A percentile compares a stretch with the other conserved stretches of the same genome.
Conservation (phyloP, 1,140 invertebrate species). For the Cotesia typhae region DNA sequence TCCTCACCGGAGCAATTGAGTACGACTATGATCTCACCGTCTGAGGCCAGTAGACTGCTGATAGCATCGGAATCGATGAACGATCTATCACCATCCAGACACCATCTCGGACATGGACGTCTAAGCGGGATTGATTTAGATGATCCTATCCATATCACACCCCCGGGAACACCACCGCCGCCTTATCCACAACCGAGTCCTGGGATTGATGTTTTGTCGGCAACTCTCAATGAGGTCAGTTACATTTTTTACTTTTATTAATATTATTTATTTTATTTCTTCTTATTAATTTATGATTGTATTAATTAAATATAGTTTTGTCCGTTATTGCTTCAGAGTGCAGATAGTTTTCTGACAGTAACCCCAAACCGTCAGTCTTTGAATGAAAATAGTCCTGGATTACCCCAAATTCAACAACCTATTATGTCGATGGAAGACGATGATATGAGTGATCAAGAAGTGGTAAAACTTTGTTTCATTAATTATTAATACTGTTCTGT, state of each 20-base stretch:
- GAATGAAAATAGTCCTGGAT: conserved; percentile 54
- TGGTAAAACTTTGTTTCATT: conserved; percentile 64
- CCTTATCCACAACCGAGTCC: conserved; percentile 73
- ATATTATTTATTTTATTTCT: no score
- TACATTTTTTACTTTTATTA: neutral
- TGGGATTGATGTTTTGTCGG: conserved; percentile 53
- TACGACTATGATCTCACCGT: conserved; percentile 60
- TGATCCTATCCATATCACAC: conserved; percentile 68
- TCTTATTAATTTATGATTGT: no score
- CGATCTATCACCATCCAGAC: conserved; percentile 65
- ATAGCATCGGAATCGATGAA: conserved; percentile 72
- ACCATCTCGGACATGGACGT: conserved; percentile 56
- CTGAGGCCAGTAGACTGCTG: conserved; percentile 64
- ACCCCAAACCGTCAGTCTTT: conserved; percentile 49
- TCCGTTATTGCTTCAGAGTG: conserved; percentile 41
- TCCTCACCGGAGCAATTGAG: conserved; percentile 75
- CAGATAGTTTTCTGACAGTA: conserved; percentile 49
- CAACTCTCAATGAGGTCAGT: conserved; percentile 58
- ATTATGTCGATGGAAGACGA: conserved; percentile 97
- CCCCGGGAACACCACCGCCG: conserved; percentile 86
- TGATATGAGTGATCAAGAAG: conserved; percentile 85
- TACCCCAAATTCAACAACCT: conserved; percentile 70
- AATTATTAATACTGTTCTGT: neutral
- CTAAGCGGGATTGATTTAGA: conserved; percentile 45
- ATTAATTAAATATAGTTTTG: no score